Evolutionary conservation across 2,113 vertebrate genomes (phyloP).

Genomic region (Microcebus tavaratra): DNA sequence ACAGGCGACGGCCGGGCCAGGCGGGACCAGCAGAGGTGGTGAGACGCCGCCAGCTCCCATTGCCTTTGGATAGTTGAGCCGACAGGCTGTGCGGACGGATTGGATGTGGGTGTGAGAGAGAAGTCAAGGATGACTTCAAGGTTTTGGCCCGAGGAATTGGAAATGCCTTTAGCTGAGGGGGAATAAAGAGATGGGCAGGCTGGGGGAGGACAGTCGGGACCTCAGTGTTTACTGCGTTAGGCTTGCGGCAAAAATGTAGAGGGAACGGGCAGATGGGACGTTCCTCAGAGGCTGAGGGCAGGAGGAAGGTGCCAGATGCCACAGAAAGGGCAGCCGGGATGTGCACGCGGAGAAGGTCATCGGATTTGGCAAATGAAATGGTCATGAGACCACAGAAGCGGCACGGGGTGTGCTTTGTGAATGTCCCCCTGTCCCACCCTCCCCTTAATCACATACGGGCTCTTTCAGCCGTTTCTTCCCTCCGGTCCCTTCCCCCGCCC

Average conservation of each 20-base stretch:
- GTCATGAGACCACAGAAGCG: not conserved
- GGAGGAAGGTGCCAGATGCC: not conserved
- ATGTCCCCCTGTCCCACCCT: not conserved
- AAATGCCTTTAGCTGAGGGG: not conserved
- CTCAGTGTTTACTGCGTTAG: not conserved
- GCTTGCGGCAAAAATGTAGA: not conserved
- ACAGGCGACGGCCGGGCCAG: not conserved
- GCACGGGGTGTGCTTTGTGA: not conserved
- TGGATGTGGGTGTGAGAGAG: not conserved
- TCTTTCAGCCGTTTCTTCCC: not conserved
- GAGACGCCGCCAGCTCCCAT: not conserved
- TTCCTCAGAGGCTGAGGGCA: not conserved
- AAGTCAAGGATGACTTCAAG: not conserved
- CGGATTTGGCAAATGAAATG: not conserved
- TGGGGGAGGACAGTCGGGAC: not conserved
- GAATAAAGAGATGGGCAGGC: not conserved
- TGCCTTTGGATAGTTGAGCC: not conserved
- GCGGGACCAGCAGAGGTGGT: not conserved
- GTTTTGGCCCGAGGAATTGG: not conserved
- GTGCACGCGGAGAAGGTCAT: not conserved
- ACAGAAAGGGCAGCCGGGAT: not conserved
- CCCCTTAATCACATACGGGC: rapidly evolving
- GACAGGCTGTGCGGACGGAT: not conserved
- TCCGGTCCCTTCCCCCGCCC: not conserved
- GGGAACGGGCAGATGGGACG: not conserved